These are phyloP conservation scores for Ammodytes marinus DNA, from an alignment of 2,113 vertebrate species.

Conservation along the genomic window DNA sequence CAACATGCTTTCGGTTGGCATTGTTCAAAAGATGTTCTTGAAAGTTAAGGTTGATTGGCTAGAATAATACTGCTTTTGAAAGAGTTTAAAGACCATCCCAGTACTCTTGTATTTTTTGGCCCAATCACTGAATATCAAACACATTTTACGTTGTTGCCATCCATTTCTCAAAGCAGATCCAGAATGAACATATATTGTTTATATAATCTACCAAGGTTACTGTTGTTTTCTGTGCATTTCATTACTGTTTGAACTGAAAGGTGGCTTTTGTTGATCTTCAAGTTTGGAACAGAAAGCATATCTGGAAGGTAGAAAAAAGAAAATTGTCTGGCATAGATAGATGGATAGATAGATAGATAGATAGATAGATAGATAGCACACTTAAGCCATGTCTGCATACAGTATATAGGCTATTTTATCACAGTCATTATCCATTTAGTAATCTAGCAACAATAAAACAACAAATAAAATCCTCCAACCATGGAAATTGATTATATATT, in stretches of 20 bases:
- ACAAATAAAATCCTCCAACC: constrained; percentile 65
- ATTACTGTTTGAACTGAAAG: background rate
- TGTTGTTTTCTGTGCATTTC: background rate
- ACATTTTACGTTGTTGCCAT: background rate
- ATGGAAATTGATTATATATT: constrained; percentile 76
- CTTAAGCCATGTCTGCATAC: constrained; percentile 5
- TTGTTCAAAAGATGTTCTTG: constrained; percentile 71
- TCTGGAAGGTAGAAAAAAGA: background rate
- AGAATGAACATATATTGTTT: background rate
- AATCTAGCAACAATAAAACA: constrained; percentile 53
- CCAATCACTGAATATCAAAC: background rate
- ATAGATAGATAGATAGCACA: background rate
- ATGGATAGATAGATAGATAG: background rate
- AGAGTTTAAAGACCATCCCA: constrained; percentile 39
- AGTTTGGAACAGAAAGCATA: background rate
- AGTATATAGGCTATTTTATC: constrained; percentile 10
- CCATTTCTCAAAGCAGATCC: constrained; percentile 14
- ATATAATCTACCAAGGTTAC: background rate
- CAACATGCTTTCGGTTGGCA: constrained; percentile 60
- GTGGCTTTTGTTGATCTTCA: background rate
- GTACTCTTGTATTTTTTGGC: constrained; percentile 29
- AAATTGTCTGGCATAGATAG: background rate
- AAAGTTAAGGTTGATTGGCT: constrained; percentile 73
- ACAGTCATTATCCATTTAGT: constrained; percentile 56
- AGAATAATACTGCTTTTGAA: constrained; percentile 54